A percentile compares a stretch with the other conserved stretches of the same genome.
Conservation (phyloP, 2,113 vertebrate species). For the Casuarius casuarius region DNA sequence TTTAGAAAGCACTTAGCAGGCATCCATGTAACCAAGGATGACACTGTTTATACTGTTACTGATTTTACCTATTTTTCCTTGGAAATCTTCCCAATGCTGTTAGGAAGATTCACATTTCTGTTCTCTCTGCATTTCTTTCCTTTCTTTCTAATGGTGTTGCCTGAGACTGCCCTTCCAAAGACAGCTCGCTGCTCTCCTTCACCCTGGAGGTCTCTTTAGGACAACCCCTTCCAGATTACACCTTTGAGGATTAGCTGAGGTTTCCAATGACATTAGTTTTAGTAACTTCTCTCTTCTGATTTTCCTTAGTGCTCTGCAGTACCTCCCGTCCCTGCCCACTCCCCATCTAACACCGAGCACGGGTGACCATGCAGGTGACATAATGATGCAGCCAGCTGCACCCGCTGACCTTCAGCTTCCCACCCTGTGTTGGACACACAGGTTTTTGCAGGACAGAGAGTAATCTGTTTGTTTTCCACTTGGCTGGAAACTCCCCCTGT, state of each 20-base stretch:
- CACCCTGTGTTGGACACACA: not conserved
- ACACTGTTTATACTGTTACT: not conserved
- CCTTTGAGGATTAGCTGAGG: not conserved
- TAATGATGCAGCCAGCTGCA: constrained; percentile 17
- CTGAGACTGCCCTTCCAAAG: not conserved
- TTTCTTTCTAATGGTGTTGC: not conserved
- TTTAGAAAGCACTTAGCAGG: not conserved
- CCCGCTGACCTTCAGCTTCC: not conserved
- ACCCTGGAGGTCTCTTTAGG: not conserved
- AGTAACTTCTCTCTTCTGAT: not conserved
- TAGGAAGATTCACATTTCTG: not conserved
- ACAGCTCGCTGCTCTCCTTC: not conserved
- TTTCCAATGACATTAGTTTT: not conserved
- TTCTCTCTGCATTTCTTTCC: not conserved
- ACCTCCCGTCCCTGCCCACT: not conserved
- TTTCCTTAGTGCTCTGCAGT: constrained; percentile 25
- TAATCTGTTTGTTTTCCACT: not conserved
- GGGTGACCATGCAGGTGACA: not conserved
- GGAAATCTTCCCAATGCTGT: not conserved
- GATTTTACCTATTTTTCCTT: not conserved
- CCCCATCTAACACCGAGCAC: not conserved
- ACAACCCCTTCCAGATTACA: not conserved
- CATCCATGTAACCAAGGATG: not conserved
- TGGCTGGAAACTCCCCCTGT: not conserved
- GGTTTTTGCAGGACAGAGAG: not conserved